These are phyloP conservation scores for Tapirus indicus DNA, from an alignment of 2,797 vertebrate species.

Conservation along the genomic window DNA sequence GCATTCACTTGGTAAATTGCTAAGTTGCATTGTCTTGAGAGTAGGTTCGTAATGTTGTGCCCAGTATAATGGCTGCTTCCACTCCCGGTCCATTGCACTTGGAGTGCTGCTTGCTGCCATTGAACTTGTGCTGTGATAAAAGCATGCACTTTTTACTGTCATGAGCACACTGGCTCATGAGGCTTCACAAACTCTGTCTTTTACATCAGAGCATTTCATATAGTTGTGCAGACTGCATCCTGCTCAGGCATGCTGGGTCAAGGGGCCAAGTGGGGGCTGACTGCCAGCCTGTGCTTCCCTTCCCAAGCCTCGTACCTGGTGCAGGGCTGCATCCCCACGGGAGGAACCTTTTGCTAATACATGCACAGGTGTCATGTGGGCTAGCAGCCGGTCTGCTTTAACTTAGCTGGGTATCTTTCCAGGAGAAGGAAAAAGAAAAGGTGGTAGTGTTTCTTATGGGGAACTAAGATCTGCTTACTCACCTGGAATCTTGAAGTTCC, in stretches of 20 bases:
- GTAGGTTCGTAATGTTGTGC: background rate
- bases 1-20: background rate
- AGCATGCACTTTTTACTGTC: background rate
- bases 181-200: background rate
- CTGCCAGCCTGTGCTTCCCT: background rate
- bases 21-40: background rate
- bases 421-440: background rate
- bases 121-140: background rate
- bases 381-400: background rate
- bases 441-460: background rate
- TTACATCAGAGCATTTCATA: background rate
- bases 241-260: background rate
- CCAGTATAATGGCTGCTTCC: background rate
- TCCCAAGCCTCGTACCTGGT: background rate
- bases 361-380: background rate
- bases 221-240: background rate
- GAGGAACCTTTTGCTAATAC: background rate
- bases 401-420: background rate
- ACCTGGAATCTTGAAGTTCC: background rate
- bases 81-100: fast-evolving
- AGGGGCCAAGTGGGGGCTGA: background rate
- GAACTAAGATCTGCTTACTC: background rate
- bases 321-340: background rate
- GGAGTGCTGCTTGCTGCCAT: background rate
- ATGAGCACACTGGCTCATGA: background rate